Percentiles rank a stretch among this genome's conserved stretches.
These are phyloP conservation scores for Morone chrysops DNA, from an alignment of 2,113 vertebrate species.

Conservation along the genomic window DNA sequence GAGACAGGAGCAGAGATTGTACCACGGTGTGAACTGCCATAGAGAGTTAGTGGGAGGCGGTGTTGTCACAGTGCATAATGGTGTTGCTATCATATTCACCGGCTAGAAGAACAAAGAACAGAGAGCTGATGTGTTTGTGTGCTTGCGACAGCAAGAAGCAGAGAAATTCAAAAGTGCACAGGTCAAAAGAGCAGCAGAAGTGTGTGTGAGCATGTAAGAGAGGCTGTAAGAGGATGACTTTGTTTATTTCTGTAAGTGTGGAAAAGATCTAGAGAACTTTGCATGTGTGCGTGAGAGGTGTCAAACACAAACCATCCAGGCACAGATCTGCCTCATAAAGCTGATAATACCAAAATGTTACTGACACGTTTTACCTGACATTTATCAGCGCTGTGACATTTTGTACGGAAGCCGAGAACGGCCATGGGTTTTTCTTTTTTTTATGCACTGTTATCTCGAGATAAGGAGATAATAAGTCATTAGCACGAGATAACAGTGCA, in stretches of 20 bases:
- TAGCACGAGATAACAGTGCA: no score
- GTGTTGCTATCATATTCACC: constrained; percentile 67
- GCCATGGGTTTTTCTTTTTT: neutral
- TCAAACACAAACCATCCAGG: constrained; percentile 14
- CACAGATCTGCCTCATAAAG: constrained; percentile 15
- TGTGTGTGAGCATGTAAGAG: neutral
- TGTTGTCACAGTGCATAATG: constrained; percentile 77
- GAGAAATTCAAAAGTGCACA: constrained; percentile 38
- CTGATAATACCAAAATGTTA: constrained; percentile 19
- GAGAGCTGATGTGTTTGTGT: constrained; percentile 22
- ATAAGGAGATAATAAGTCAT: no score
- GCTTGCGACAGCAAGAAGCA: constrained; percentile 11
- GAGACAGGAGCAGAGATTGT: constrained; percentile 52
- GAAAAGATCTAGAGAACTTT: constrained; percentile 27
- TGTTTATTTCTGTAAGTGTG: constrained; percentile 7
- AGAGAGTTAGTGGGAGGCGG: constrained; percentile 65
- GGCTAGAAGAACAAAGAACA: constrained; percentile 55
- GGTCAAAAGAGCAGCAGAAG: constrained; percentile 56
- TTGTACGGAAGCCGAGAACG: neutral
- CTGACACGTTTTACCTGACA: constrained; percentile 41
- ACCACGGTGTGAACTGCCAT: constrained; percentile 62
- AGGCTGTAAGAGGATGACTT: neutral
- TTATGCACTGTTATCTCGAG: no score
- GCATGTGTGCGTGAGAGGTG: constrained; percentile 2
- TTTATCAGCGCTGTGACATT: constrained; percentile 41